A percentile compares a stretch with the other conserved stretches of the same genome.
Conservation (phyloP, 2,888 invertebrate genomes). For the Chloromyia formosa region DNA sequence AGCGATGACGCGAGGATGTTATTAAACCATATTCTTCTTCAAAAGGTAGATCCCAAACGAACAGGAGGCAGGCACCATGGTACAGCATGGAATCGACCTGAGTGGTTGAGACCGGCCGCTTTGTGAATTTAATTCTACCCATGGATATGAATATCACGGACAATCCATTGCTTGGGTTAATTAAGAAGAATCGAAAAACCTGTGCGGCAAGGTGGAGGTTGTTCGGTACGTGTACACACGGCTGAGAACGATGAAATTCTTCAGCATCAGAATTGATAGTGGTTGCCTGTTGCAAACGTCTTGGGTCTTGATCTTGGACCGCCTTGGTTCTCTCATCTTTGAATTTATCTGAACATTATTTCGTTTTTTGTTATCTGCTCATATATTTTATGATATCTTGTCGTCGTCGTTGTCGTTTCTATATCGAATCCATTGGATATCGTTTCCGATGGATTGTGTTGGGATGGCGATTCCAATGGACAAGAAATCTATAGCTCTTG, state of each 20-base stretch:
- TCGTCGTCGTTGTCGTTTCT: too few relatives aligned
- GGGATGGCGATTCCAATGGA: neutral
- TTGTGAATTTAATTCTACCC: conserved; percentile 21
- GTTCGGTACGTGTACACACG: neutral
- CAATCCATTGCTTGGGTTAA: conserved; percentile 28
- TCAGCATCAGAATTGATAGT: conserved; percentile 30
- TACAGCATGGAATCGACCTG: too few relatives aligned
- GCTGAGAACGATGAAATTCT: conserved; percentile 30
- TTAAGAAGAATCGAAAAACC: conserved; percentile 33
- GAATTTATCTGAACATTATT: conserved; percentile 20
- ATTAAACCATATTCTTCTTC: conserved; percentile 16
- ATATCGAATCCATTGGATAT: conserved; percentile 28
- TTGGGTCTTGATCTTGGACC: neutral
- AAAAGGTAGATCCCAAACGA: neutral
- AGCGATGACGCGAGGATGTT: conserved; percentile 34
- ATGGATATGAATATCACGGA: conserved; percentile 28
- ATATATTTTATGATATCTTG: too few relatives aligned
- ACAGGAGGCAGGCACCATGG: neutral
- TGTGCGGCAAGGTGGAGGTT: conserved; percentile 21
- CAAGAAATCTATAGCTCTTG: conserved; percentile 13
- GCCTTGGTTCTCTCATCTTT: conserved; percentile 14
- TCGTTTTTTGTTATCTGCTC: too few relatives aligned
- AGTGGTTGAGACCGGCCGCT: neutral
- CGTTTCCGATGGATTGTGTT: conserved; percentile 8
- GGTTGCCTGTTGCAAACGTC: neutral